Evolutionary conservation across 1,140 invertebrate genomes (phyloP).

Genomic region (Drosophila pachea): DNA sequence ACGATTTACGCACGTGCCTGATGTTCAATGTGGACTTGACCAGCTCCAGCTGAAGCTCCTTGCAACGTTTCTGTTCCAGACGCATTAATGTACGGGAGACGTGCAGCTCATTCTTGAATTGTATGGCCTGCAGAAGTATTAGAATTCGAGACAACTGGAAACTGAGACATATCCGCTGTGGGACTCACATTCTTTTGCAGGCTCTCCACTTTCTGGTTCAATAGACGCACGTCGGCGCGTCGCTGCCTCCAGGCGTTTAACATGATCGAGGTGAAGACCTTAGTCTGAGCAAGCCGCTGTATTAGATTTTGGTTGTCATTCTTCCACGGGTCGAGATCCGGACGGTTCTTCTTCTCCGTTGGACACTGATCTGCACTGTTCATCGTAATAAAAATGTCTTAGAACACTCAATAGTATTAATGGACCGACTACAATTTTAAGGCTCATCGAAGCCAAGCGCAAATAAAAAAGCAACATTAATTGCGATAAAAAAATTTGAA

Average conservation of each 20-base stretch:
- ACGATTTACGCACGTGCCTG: constrained; percentile 36
- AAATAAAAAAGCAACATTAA: neutral
- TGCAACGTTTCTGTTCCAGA: constrained; percentile 62
- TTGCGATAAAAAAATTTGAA: constrained; percentile 7
- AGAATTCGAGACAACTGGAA: neutral
- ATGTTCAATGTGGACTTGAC: constrained; percentile 46
- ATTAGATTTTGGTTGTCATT: neutral
- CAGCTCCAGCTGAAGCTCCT: constrained; percentile 54
- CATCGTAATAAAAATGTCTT: constrained; percentile 5
- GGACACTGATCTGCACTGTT: constrained; percentile 1
- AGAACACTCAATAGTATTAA: neutral
- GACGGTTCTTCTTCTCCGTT: no score
- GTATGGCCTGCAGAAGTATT: constrained; percentile 34
- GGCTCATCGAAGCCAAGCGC: neutral
- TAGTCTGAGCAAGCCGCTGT: constrained; percentile 36
- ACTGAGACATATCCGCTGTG: neutral
- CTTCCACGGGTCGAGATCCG: no score
- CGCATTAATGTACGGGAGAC: constrained; percentile 55
- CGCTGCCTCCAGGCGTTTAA: constrained; percentile 62
- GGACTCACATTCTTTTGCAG: constrained; percentile 49
- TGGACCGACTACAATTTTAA: constrained; percentile 2
- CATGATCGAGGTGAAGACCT: constrained; percentile 57
- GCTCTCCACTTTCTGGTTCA: constrained; percentile 37
- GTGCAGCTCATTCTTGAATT: constrained; percentile 56
- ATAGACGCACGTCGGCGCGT: constrained; percentile 44